Evolutionary conservation across 1,140 invertebrate species (phyloP), one percentile per base, ranked within the genome.

Genomic region (Drosophila nasuta): DNA sequence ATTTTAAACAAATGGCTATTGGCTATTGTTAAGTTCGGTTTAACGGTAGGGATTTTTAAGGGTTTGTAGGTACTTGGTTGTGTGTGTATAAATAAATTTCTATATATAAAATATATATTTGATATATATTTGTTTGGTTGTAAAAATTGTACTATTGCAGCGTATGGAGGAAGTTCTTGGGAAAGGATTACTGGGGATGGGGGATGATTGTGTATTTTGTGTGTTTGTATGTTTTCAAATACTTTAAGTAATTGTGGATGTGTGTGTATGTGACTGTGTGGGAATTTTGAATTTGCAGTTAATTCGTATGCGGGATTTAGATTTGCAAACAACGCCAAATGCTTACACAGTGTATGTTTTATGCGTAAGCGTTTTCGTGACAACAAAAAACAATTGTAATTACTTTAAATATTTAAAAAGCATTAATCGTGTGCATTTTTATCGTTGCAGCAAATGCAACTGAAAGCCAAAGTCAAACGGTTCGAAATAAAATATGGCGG

Each of bases 71-170:
- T 91, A 89, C 83, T 83, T 79, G 81, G 81, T 81, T 75, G 70
- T 78, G 75, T 87, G 79, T 91, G 74, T 82, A 77, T 91, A 91
- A 79, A 85, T 83, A 74, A 75, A 88, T 85, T 89, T 89, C 65
- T 82, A 74, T 92, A 79, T 77, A 86, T 87, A 69, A 82, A 79
- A 85, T 89, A 83, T 89, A 90, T 90, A 88, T 88, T 89, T 81
- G 66, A 89, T 88, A 88, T 88, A 88, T 82, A 65, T 76, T 86
- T 77, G 67, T 88, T 89, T 88, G 83, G 83, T 88, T 88, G 80
- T 88, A 91, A 91, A 92, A 89, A 73, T 92, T 92, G 91, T 92
- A 92, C 91, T 92, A 92, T 92, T 92, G 91, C 91, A 92, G 87
- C 89, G 91, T 92, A 90, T 92, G 91, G 91, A 92, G 91, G 91